Percentiles rank a stretch among this genome's conserved stretches.
These are phyloP conservation scores for Chelonia mydas DNA, from an alignment of 2,797 vertebrate genomes.

Conservation along the genomic window DNA sequence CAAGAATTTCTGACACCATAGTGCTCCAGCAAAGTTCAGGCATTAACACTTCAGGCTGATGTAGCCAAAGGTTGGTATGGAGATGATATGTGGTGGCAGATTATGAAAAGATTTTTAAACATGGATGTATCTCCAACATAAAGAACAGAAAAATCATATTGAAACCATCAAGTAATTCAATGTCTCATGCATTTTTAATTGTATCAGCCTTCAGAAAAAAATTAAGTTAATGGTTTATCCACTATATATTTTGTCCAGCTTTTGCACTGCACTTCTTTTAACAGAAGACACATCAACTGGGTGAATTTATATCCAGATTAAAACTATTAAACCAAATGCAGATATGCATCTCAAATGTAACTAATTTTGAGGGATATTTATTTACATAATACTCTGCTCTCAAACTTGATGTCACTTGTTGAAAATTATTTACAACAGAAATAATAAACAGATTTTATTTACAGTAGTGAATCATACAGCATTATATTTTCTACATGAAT, in stretches of 20 bases:
- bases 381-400: neutral
- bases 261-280: neutral
- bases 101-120: no score
- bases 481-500: neutral
- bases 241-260: no score
- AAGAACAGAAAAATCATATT: neutral
- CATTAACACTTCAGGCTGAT: neutral
- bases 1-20: no score
- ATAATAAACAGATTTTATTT: rapidly evolving
- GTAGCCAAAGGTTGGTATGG: no score
- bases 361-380: neutral
- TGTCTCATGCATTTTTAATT: no score
- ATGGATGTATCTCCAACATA: no score
- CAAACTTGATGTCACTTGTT: neutral
- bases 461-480: neutral
- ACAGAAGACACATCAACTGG: neutral
- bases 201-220: no score
- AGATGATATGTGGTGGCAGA: no score
- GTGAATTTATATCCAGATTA: neutral
- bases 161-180: no score
- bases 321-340: neutral
- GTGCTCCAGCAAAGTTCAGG: no score
- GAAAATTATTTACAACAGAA: neutral
- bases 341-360: neutral
- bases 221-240: no score